phyloP scores from a whole-genome alignment of 2,113 vertebrate species.

The Oophaga pumilio region DNA sequence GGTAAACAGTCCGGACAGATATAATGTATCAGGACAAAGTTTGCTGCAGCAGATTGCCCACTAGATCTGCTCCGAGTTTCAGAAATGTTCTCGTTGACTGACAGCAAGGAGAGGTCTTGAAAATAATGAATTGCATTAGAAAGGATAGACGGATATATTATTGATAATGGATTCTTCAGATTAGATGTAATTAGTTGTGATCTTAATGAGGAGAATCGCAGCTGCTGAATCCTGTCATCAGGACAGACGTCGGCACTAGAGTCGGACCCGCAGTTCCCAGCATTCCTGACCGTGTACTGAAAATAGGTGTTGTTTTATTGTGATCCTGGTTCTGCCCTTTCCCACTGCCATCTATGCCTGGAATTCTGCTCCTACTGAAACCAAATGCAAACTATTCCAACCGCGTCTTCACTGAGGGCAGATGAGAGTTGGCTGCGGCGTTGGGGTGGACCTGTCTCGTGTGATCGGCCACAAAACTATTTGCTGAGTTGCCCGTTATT shows the following conservation, averaged over 20 bases:
- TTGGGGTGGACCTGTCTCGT: neutral
- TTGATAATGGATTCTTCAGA: neutral
- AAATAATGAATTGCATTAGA: too few species aligned
- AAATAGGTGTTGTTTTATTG: conserved; percentile 62
- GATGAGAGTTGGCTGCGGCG: neutral
- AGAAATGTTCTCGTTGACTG: too few species aligned
- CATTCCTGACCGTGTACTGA: conserved; percentile 64
- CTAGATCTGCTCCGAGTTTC: too few species aligned
- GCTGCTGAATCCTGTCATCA: conserved; percentile 58
- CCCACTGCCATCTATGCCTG: conserved; percentile 57
- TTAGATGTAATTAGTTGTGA: neutral
- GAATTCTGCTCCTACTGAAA: conserved; percentile 61
- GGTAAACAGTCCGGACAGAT: too few species aligned
- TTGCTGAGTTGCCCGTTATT: neutral
- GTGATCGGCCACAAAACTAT: neutral
- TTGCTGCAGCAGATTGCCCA: too few species aligned
- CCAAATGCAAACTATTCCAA: conserved; percentile 55
- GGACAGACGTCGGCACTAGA: conserved; percentile 38
- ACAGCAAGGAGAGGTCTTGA: too few species aligned
- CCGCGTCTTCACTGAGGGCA: neutral
- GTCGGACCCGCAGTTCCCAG: conserved; percentile 58
- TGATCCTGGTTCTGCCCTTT: conserved; percentile 55
- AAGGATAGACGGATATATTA: neutral
- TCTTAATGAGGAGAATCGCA: conserved; percentile 45
- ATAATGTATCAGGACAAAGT: too few species aligned